Percentiles rank a stretch among this genome's conserved stretches.
Conservation (phyloP, 2,888 invertebrate species). For the Drosophila rubida region DNA sequence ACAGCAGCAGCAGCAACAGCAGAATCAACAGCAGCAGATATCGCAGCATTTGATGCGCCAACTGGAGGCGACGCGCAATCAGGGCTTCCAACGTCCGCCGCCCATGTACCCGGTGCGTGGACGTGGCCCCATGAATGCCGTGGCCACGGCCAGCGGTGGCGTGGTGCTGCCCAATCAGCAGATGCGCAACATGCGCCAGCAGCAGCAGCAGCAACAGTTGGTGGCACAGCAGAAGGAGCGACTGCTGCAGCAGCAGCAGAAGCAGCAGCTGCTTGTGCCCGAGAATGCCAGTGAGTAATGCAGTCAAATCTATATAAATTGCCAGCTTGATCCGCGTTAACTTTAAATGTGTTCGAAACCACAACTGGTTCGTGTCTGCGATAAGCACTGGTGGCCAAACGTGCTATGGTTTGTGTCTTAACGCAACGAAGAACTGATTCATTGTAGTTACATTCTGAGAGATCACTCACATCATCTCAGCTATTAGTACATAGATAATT, state of each 20-base stretch:
- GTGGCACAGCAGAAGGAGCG: constrained; percentile 89
- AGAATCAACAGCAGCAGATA: constrained; percentile 48
- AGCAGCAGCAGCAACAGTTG: constrained; percentile 72
- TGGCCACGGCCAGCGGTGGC: constrained; percentile 79
- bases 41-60: constrained; percentile 64
- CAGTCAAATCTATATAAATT: background rate
- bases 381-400: background rate
- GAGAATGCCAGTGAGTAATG: constrained; percentile 87
- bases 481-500: no score
- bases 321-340: background rate
- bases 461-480: no score
- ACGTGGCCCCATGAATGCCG: constrained; percentile 81
- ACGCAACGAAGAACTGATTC: background rate
- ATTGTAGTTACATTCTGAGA: no score
- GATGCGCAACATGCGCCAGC: constrained; percentile 79
- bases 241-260: constrained; percentile 91
- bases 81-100: constrained; percentile 84
- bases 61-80: constrained; percentile 78
- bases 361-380: background rate
- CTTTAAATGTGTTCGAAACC: background rate
- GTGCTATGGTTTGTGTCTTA: background rate
- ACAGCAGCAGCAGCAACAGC: constrained; percentile 73
- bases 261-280: constrained; percentile 92
- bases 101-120: constrained; percentile 82
- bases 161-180: constrained; percentile 75